A percentile compares a stretch with the other conserved stretches of the same genome.
These are phyloP conservation scores for Acromyrmex echinatior DNA, from an alignment of 1,140 invertebrate genomes.

Conservation along the genomic window DNA sequence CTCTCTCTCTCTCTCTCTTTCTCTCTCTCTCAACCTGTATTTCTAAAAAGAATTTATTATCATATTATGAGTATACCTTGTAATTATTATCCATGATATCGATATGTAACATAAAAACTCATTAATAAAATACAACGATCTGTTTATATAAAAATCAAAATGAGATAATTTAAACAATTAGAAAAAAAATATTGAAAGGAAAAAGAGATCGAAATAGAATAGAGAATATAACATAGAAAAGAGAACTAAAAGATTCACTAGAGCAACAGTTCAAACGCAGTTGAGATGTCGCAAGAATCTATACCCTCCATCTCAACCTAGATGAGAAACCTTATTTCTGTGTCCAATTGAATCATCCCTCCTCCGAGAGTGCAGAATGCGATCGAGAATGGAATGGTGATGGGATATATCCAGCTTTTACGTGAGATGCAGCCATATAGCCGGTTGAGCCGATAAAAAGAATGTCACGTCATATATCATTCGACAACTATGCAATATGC, in stretches of 20 bases:
- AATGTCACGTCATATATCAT: slow-evolving; percentile 27
- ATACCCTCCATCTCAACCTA: slow-evolving; percentile 48
- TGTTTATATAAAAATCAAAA: background rate
- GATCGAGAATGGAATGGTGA: slow-evolving; percentile 38
- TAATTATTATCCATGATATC: background rate
- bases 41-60: background rate
- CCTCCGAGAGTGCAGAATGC: slow-evolving; percentile 30
- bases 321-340: slow-evolving; percentile 67
- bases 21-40: background rate
- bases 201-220: background rate
- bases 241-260: slow-evolving; percentile 1
- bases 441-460: slow-evolving; percentile 22
- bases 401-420: slow-evolving; percentile 48
- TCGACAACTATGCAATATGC: background rate
- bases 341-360: slow-evolving; percentile 62
- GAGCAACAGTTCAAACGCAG: slow-evolving; percentile 51
- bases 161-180: background rate
- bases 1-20: no score
- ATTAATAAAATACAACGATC: background rate
- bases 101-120: background rate
- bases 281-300: slow-evolving; percentile 62
- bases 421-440: slow-evolving; percentile 49
- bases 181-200: background rate
- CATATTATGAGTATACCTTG: background rate
- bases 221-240: slow-evolving; percentile 5